Conservation (phyloP, 1,140 invertebrate genomes). For the Drosophila elegans region DNA sequence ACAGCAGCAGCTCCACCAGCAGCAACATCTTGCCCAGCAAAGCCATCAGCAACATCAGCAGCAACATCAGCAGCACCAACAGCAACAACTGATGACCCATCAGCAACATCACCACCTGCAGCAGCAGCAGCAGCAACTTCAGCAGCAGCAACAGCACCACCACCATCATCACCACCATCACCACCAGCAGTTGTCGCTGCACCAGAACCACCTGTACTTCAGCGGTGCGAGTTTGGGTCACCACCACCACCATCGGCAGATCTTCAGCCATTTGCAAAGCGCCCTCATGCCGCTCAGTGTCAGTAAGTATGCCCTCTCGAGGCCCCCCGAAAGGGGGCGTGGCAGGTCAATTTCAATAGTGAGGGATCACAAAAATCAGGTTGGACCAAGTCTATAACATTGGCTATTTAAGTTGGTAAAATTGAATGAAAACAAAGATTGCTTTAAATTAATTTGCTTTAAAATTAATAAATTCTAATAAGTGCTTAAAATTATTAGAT, state of each 20-base stretch:
- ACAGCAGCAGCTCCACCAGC: slow-evolving; percentile 62
- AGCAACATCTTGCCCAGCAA: slow-evolving; percentile 53
- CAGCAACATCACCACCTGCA: slow-evolving; percentile 53
- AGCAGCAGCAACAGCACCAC: slow-evolving; percentile 65
- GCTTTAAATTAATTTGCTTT: too few relatives aligned
- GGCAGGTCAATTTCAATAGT: not conserved
- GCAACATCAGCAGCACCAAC: slow-evolving; percentile 56
- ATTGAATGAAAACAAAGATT: too few relatives aligned
- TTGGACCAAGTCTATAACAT: slow-evolving; percentile 17
- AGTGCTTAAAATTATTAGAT: not conserved
- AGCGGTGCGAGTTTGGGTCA: slow-evolving; percentile 70
- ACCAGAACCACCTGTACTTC: slow-evolving; percentile 83
- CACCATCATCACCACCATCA: slow-evolving; percentile 81
- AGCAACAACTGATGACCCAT: slow-evolving; percentile 55
- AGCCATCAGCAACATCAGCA: slow-evolving; percentile 32
- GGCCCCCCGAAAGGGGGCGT: slow-evolving; percentile 2
- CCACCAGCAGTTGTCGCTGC: slow-evolving; percentile 81
- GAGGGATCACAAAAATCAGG: slow-evolving; percentile 11
- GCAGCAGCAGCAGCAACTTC: slow-evolving; percentile 55
- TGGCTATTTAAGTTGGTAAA: slow-evolving; percentile 6
- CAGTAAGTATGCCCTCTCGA: slow-evolving; percentile 75
- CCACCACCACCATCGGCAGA: slow-evolving; percentile 80
- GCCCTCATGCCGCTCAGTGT: slow-evolving; percentile 81
- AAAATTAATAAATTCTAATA: too few relatives aligned
- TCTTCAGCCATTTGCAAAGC: slow-evolving; percentile 82